Conservation (phyloP, 2,888 invertebrate genomes). For the Nycteola revayana region DNA sequence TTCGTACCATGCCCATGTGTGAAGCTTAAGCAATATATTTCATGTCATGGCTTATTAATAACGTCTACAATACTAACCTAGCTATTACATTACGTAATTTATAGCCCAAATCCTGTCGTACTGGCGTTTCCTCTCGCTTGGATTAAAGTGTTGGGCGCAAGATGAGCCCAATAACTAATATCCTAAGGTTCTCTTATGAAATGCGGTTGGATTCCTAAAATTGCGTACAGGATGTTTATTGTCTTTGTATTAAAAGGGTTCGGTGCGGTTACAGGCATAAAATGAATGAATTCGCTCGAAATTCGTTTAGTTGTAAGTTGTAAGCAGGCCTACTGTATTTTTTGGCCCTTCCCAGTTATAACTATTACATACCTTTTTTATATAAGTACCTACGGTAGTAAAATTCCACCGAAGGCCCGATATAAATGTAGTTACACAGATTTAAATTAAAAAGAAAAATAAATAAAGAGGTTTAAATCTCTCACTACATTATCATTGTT, state of each 20-base stretch:
- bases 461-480: no score
- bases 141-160: slow-evolving; percentile 27
- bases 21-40: slow-evolving; percentile 51
- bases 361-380: no score
- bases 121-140: slow-evolving; percentile 16
- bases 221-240: slow-evolving; percentile 24
- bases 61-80: slow-evolving; percentile 47
- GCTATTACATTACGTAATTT: slow-evolving; percentile 48
- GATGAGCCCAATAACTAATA: slow-evolving; percentile 32
- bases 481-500: no score
- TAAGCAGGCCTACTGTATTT: no score
- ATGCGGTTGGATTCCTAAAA: slow-evolving; percentile 21
- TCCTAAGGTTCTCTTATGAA: slow-evolving; percentile 26
- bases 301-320: no score
- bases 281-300: no score
- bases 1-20: slow-evolving; percentile 30
- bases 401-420: no score
- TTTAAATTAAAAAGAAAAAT: no score
- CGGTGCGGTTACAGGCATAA: no score
- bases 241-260: slow-evolving; percentile 20
- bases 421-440: no score
- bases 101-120: slow-evolving; percentile 38
- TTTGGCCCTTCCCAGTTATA: no score
- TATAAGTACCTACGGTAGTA: no score
- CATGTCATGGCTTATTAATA: slow-evolving; percentile 60